Evolutionary conservation across 2,113 vertebrate species (phyloP).

Genomic region (Cettia cetti): DNA sequence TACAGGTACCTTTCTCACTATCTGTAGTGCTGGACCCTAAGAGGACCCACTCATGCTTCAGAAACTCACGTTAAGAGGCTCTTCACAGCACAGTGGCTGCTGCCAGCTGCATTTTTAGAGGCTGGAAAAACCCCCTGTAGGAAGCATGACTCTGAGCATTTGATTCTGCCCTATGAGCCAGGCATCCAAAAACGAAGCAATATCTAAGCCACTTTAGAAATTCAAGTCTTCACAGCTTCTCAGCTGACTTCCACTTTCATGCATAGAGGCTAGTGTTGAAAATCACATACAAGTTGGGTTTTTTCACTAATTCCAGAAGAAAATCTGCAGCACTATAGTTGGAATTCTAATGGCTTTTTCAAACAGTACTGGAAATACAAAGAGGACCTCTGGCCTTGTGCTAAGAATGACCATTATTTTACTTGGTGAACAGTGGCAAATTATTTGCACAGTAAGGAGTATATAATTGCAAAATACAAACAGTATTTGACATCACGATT

Average conservation of each 20-base stretch:
- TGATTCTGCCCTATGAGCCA: neutral
- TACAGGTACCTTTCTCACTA: neutral
- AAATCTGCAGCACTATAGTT: neutral
- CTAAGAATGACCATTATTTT: neutral
- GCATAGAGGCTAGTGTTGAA: neutral
- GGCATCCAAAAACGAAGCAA: neutral
- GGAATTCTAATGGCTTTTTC: neutral
- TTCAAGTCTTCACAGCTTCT: neutral
- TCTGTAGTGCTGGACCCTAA: neutral
- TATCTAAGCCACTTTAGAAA: neutral
- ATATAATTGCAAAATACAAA: neutral
- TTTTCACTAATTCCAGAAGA: neutral
- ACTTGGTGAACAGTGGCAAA: neutral
- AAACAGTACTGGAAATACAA: neutral
- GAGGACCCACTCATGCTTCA: neutral
- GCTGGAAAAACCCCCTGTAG: neutral
- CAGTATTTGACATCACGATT: neutral
- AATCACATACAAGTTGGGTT: neutral
- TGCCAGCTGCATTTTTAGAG: neutral
- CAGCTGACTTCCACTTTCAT: neutral
- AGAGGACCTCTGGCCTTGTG: neutral
- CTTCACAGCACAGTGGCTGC: neutral
- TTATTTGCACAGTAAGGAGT: neutral
- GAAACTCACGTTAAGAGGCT: neutral
- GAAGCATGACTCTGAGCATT: accelerated